Conservation (phyloP, 2,888 invertebrate genomes). For the Clitarchus hookeri region DNA sequence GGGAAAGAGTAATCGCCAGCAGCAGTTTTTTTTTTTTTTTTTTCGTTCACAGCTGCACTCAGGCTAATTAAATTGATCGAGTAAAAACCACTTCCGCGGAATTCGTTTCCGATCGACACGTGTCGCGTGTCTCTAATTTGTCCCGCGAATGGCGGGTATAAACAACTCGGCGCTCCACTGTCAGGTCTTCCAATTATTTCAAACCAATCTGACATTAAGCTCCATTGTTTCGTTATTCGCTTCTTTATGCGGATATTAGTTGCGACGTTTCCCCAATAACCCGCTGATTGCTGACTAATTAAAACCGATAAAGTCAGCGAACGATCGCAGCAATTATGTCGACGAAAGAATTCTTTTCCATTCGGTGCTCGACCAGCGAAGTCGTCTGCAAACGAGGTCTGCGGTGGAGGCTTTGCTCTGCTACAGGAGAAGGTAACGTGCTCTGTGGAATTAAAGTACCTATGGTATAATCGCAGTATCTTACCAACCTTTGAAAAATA, state of each 20-base stretch:
- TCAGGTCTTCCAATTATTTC: background rate
- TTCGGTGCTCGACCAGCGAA: background rate
- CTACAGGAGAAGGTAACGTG: background rate
- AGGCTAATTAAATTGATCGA: constrained; percentile 6
- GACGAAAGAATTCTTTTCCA: background rate
- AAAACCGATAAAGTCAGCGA: background rate
- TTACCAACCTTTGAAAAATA: too few relatives aligned
- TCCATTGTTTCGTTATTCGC: constrained; percentile 5
- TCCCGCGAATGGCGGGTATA: background rate
- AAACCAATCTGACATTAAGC: background rate
- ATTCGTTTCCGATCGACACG: background rate
- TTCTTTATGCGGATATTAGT: background rate
- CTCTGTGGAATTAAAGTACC: too few relatives aligned
- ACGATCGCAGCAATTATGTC: background rate
- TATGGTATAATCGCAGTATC: too few relatives aligned
- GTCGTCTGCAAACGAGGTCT: background rate
- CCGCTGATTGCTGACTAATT: background rate
- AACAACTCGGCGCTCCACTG: background rate
- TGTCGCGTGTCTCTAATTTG: background rate
- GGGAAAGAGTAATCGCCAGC: background rate
- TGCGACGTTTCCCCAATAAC: background rate
- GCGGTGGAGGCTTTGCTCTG: background rate
- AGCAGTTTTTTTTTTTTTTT: background rate
- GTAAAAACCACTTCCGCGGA: background rate
- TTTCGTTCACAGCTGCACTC: background rate